Percentiles rank a stretch among this genome's conserved stretches.
phyloP scores from a whole-genome alignment of 2,888 invertebrate species.

The Hyposoter dolosus region DNA sequence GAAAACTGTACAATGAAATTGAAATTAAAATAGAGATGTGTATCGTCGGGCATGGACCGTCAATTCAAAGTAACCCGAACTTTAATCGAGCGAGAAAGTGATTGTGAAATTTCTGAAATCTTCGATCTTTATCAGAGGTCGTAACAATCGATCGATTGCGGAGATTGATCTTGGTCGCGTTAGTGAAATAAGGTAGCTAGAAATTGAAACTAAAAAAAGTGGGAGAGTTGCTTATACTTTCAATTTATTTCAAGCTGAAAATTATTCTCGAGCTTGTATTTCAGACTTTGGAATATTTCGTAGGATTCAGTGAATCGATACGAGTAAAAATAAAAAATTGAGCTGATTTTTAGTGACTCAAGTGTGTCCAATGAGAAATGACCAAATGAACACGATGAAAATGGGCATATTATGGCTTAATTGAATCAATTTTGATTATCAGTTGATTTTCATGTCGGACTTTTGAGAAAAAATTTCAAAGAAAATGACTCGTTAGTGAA shows the following conservation, averaged over 20 bases:
- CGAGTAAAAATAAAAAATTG: no score
- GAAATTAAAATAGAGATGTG: neutral
- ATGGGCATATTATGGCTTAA: neutral
- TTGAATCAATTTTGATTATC: neutral
- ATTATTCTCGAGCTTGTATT: neutral
- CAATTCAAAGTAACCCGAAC: neutral
- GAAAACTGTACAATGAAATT: neutral
- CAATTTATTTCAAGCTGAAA: neutral
- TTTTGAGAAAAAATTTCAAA: no score
- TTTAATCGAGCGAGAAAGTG: constrained; percentile 1
- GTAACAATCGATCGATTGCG: constrained; percentile 15
- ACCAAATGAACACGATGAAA: neutral
- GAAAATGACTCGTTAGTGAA: no score
- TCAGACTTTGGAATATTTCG: neutral
- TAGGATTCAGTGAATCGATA: neutral
- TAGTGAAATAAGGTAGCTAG: neutral
- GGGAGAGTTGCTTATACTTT: neutral
- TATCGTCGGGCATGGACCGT: neutral
- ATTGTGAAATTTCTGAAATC: constrained; percentile 1
- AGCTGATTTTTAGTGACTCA: no score
- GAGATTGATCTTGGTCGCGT: constrained; percentile 20
- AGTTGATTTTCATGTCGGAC: no score
- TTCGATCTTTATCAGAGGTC: neutral
- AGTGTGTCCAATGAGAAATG: no score
- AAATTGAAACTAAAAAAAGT: constrained; percentile 11